These are phyloP conservation scores for Periplaneta americana DNA, from an alignment of 1,140 invertebrate species.

Conservation along the genomic window DNA sequence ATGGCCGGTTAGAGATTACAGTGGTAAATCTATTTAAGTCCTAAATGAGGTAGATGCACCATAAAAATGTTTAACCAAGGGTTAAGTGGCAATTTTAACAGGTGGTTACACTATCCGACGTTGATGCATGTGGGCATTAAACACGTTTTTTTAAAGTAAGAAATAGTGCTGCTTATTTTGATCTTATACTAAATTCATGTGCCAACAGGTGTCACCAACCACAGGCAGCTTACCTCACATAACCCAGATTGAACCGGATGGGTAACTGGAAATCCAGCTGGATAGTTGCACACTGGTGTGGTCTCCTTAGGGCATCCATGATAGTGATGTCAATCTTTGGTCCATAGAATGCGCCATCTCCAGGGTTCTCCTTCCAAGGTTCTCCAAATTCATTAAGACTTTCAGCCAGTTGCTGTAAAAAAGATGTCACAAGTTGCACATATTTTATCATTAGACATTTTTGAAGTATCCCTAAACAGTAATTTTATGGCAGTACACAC, in stretches of 20 bases:
- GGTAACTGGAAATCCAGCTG: conserved; percentile 98
- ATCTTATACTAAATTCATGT: no score
- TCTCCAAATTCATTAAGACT: conserved; percentile 82
- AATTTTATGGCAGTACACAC: no score
- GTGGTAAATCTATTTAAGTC: no score
- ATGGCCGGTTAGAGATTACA: no score
- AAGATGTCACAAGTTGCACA: background rate
- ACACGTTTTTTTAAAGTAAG: no score
- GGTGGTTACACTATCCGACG: no score
- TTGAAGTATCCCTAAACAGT: background rate
- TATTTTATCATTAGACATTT: background rate
- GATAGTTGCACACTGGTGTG: conserved; percentile 96
- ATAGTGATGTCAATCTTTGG: conserved; percentile 99
- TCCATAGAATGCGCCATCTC: conserved; percentile 98
- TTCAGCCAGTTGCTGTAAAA: conserved; percentile 67
- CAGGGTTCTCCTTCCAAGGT: conserved; percentile 84
- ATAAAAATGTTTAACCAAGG: no score
- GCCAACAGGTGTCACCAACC: no score
- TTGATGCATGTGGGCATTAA: no score
- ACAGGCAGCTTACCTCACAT: conserved; percentile 63
- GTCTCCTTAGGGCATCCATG: conserved; percentile 82
- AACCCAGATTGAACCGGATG: conserved; percentile 81
- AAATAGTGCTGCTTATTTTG: no score
- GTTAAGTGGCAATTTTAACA: no score
- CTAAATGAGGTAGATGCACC: no score